Evolutionary conservation across 2,113 vertebrate species (phyloP).

Genomic region (Takifugu bimaculatus): DNA sequence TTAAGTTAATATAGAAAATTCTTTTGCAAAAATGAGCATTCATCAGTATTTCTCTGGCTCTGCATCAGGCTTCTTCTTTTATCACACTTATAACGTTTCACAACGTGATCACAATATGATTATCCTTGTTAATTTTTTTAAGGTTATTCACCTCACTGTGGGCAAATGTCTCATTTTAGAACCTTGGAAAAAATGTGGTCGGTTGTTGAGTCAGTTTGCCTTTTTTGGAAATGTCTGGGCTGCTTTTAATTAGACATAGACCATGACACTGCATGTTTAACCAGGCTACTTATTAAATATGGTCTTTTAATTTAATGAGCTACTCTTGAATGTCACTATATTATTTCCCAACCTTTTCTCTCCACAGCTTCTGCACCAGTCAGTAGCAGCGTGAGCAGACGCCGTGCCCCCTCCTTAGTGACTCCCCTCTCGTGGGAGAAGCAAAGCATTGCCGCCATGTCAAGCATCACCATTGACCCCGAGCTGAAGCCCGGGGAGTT

Average conservation of each 20-base stretch:
- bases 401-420: conserved; percentile 60
- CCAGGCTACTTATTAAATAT: background rate
- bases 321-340: conserved; percentile 8
- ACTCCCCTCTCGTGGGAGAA: conserved; percentile 70
- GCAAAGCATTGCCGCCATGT: conserved; percentile 81
- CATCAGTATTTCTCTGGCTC: too few species aligned
- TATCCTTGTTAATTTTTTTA: too few species aligned
- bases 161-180: too few species aligned
- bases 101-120: too few species aligned
- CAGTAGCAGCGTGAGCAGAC: conserved; percentile 79
- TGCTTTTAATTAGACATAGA: conserved; percentile 14
- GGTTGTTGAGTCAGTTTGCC: conserved; percentile 13
- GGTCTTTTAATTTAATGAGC: conserved; percentile 16
- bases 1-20: too few species aligned
- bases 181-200: too few species aligned
- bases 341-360: conserved; percentile 31
- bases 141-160: too few species aligned
- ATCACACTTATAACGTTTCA: too few species aligned
- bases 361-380: conserved; percentile 83
- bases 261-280: conserved; percentile 2
- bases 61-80: too few species aligned
- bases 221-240: conserved; percentile 31
- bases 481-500: conserved; percentile 99
- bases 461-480: conserved; percentile 96
- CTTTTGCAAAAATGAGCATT: too few species aligned